A percentile compares a stretch with the other conserved stretches of the same genome.
Evolutionary conservation across 2,113 vertebrate species (phyloP).

Genomic region (Pomatostomus ruficeps): DNA sequence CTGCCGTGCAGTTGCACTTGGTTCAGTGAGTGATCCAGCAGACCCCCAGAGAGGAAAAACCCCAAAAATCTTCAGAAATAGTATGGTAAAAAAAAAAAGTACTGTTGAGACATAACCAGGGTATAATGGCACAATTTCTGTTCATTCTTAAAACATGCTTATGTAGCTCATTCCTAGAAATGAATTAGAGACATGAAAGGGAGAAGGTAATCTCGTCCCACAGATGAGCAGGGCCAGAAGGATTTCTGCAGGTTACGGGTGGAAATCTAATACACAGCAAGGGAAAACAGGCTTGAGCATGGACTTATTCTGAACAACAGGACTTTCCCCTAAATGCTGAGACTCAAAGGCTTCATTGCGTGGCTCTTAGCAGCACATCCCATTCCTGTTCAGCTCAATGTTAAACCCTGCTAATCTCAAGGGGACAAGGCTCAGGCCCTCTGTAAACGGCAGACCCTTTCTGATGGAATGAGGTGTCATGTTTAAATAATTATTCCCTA

Average conservation of each 20-base stretch:
- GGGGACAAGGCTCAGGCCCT: background rate
- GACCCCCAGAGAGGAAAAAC: background rate
- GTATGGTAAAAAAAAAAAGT: background rate
- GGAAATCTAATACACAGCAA: background rate
- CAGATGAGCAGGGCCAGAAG: background rate
- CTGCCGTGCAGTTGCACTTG: background rate
- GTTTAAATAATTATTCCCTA: conserved; percentile 38
- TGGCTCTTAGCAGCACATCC: background rate
- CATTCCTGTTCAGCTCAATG: background rate
- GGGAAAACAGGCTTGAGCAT: background rate
- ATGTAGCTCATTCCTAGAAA: background rate
- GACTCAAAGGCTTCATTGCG: background rate
- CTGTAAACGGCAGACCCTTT: background rate
- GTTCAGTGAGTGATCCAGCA: background rate
- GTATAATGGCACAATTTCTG: background rate
- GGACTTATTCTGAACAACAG: background rate
- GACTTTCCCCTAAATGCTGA: background rate
- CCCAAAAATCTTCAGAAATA: background rate
- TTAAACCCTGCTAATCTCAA: background rate
- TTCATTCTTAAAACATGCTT: background rate
- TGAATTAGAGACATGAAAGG: background rate
- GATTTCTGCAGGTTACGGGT: background rate
- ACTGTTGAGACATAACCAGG: background rate
- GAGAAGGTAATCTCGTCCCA: background rate
- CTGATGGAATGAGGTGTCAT: conserved; percentile 20